These are phyloP conservation scores for Oryctes rhinoceros DNA, from an alignment of 1,140 invertebrate species.

Conservation along the genomic window DNA sequence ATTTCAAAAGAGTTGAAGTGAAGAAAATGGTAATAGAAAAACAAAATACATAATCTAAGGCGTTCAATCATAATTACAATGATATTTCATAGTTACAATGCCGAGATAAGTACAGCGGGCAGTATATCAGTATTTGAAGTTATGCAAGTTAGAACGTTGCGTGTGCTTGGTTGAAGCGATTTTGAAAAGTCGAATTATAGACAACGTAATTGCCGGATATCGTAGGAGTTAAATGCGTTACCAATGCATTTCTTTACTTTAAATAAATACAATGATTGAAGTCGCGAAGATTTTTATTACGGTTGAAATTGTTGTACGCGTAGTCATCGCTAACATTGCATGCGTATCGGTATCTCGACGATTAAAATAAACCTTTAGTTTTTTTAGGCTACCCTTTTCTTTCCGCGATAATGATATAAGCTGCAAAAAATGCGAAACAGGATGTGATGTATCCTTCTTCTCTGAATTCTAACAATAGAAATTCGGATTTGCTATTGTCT, in stretches of 20 bases:
- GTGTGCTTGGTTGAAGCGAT: neutral
- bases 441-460: slow-evolving; percentile 9
- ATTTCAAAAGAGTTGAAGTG: slow-evolving; percentile 36
- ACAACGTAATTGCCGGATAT: slow-evolving; percentile 12
- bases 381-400: neutral
- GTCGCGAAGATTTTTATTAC: too few relatives aligned
- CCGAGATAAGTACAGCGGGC: neutral
- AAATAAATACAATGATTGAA: too few relatives aligned
- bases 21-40: slow-evolving; percentile 23
- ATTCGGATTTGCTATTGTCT: neutral
- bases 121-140: neutral
- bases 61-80: slow-evolving; percentile 33
- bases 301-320: neutral
- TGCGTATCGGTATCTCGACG: neutral
- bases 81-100: slow-evolving; percentile 12
- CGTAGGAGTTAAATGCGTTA: slow-evolving; percentile 9
- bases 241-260: too few relatives aligned
- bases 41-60: slow-evolving; percentile 8
- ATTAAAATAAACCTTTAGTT: neutral
- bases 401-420: neutral
- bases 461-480: neutral
- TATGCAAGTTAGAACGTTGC: neutral
- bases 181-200: slow-evolving; percentile 16
- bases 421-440: slow-evolving; percentile 1
- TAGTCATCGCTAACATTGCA: neutral